Base-by-base conservation (phyloP, 2,797 vertebrate species). In the Tokudaia tokunoshimensis region DNA sequence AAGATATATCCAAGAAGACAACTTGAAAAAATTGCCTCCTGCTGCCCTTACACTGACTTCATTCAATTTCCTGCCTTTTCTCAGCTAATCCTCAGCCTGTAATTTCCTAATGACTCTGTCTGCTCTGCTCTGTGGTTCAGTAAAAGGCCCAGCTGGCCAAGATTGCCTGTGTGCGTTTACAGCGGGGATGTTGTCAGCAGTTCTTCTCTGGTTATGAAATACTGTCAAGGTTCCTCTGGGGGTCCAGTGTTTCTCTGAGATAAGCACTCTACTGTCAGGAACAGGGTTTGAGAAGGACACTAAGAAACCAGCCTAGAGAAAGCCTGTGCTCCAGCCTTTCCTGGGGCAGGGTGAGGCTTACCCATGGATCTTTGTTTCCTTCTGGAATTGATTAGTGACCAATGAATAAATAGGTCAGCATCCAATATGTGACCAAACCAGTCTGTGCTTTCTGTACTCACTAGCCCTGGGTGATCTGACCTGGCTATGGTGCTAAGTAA, bases 81-180 rank as follows among this genome's bases (percentile, higher is more conserved):
- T 70, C 86, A 94, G 93, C 94, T 97, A 93, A 97, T 96, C 86
- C 67, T 93, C 75, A 95, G 87, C 80, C 70, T 83, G n/a, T 96
- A 96, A 97, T 97, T 96, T 96, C 93, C 83, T 97, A 96, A 96
- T 97, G 89, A 92, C 78, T 95, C 87, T 85, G 75, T 65, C 59
- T 31, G 52, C 22, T 50, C 50, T 83, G 9, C 74, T 96, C 79
- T 83, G 34, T 82, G 89, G 92, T 78, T 86, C 6, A 15, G 80
- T 86, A 57, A 94, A 92, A 91, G 91, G 81, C 65, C 44, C 10
- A 82, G 67, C 89, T 52, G 72, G 91, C 91, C 79, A 78, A 95
- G 31, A 86, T 86, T 14, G 26, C 79, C 75, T 44, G 52, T 0
- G 1, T 47, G 41, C 29, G 52, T 83, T 74, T 91, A 1, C 59